Evolutionary conservation across 2,113 vertebrate genomes (phyloP).

Genomic region (Gasterosteus aculeatus): DNA sequence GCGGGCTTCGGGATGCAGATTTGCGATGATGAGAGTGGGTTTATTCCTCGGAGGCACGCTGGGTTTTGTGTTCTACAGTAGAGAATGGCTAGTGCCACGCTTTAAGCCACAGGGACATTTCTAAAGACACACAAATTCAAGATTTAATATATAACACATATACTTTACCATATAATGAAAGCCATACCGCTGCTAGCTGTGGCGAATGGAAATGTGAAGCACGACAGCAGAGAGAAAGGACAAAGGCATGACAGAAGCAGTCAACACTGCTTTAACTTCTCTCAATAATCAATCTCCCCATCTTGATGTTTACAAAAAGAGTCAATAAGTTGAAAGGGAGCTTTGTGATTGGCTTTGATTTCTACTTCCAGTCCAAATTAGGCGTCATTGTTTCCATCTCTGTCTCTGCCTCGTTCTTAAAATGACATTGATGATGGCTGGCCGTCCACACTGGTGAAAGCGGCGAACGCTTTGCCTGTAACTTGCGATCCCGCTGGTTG

Average conservation of each 20-base stretch:
- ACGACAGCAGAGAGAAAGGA: conserved; percentile 61
- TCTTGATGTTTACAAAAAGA: conserved; percentile 84
- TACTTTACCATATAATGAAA: not conserved
- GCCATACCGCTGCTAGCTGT: not conserved
- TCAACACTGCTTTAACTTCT: conserved; percentile 74
- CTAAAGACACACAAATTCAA: not conserved
- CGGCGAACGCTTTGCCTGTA: conserved; percentile 8
- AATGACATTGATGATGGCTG: conserved; percentile 77
- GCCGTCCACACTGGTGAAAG: conserved; percentile 19
- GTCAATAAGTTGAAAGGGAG: conserved; percentile 78
- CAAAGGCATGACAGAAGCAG: conserved; percentile 71
- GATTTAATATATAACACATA: not conserved
- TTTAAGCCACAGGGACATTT: not conserved
- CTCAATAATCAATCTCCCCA: conserved; percentile 83
- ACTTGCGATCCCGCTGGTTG: not conserved
- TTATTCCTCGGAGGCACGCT: conserved; percentile 13
- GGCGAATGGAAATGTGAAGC: conserved; percentile 30
- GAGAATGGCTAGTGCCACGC: not conserved
- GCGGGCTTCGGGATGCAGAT: conserved; percentile 31
- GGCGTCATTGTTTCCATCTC: conserved; percentile 75
- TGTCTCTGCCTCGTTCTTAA: conserved; percentile 41
- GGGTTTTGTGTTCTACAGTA: conserved; percentile 34
- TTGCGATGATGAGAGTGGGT: conserved; percentile 19
- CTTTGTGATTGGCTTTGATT: conserved; percentile 86
- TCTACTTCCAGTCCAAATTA: conserved; percentile 79